These are phyloP conservation scores for Cichlasoma orientale DNA, from an alignment of 2,797 vertebrate species.

Conservation along the genomic window DNA sequence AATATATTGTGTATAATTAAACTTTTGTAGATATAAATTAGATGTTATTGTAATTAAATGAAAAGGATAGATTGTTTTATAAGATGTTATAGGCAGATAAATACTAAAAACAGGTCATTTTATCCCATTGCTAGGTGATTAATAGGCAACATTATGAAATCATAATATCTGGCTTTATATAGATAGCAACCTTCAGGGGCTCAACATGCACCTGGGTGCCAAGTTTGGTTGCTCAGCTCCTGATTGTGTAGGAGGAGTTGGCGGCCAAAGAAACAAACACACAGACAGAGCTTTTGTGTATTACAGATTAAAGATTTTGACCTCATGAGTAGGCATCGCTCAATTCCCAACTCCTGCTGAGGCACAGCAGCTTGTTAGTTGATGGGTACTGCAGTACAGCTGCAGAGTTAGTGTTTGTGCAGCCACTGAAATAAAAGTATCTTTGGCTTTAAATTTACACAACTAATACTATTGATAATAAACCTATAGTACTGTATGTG, in stretches of 20 bases:
- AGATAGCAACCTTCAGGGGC: not conserved
- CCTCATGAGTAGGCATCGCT: too few relatives aligned
- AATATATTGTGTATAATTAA: not conserved
- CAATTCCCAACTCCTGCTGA: too few relatives aligned
- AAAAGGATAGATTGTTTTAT: not conserved
- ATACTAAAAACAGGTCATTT: not conserved
- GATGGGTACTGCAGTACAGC: not conserved
- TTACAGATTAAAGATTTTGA: too few relatives aligned
- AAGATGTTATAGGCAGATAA: not conserved
- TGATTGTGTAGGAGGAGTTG: not conserved
- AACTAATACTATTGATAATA: not conserved
- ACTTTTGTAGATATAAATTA: not conserved
- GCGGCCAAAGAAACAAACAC: too few relatives aligned
- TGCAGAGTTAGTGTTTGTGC: not conserved
- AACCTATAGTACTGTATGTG: not conserved
- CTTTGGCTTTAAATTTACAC: too few relatives aligned
- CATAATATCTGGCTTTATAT: not conserved
- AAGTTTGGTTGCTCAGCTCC: not conserved
- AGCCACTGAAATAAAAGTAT: not conserved
- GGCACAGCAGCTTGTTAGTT: not conserved
- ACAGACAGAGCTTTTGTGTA: too few relatives aligned
- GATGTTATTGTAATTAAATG: not conserved
- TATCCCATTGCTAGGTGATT: not conserved
- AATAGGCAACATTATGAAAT: not conserved
- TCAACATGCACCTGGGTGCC: not conserved